A percentile compares a stretch with the other conserved stretches of the same genome.
Evolutionary conservation across 2,113 vertebrate species (phyloP).

Genomic region (Sebastes schlegelii): DNA sequence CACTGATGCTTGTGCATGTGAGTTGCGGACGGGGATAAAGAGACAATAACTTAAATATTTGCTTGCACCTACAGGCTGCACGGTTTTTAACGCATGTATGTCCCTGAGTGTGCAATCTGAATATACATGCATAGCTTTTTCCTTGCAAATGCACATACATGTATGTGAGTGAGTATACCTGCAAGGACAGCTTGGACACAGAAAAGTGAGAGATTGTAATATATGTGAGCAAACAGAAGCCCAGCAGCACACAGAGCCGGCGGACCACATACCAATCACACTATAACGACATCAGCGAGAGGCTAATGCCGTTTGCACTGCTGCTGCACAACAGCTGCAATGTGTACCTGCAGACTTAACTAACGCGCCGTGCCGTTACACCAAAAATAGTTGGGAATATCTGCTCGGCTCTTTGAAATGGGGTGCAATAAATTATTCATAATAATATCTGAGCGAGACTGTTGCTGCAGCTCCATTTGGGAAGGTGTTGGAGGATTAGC

Average conservation of each 20-base stretch:
- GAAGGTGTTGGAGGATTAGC: constrained; percentile 74
- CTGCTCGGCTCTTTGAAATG: constrained; percentile 72
- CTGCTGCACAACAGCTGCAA: constrained; percentile 54
- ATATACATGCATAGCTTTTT: constrained; percentile 13
- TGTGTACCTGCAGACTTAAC: constrained; percentile 67
- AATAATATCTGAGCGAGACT: constrained; percentile 67
- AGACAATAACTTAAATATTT: constrained; percentile 41
- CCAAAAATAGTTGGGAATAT: constrained; percentile 69
- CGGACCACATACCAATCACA: constrained; percentile 51
- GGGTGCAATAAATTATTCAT: constrained; percentile 78
- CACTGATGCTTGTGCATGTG: constrained; percentile 23
- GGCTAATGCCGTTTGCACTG: constrained; percentile 55
- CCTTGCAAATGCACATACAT: constrained; percentile 5
- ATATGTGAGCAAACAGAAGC: constrained; percentile 63
- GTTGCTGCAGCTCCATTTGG: constrained; percentile 67
- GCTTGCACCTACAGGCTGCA: constrained; percentile 26
- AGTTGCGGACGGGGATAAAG: constrained; percentile 4
- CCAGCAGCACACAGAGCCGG: constrained; percentile 17
- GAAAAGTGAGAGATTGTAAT: constrained; percentile 39
- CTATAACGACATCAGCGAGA: constrained; percentile 63
- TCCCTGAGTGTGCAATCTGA: background rate
- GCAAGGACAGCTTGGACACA: constrained; percentile 18
- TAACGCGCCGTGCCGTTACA: constrained; percentile 28
- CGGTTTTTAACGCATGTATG: constrained; percentile 14
- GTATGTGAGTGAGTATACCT: constrained; percentile 1